These are phyloP conservation scores for Lithophane socia DNA, from an alignment of 2,888 invertebrate species.

Conservation along the genomic window DNA sequence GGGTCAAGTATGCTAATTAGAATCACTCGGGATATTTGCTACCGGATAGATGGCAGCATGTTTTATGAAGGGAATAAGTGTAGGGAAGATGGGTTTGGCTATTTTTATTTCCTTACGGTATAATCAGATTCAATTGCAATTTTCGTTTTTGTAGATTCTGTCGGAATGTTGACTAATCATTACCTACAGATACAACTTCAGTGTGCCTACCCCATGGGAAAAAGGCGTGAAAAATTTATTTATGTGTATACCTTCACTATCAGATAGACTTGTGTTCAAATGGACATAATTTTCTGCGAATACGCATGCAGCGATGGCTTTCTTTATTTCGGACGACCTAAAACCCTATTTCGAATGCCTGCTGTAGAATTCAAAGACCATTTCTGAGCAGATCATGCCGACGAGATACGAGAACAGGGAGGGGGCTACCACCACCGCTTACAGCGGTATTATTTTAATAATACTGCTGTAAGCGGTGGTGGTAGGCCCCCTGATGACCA, in stretches of 20 bases:
- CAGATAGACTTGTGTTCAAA: background rate
- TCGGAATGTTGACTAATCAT: background rate
- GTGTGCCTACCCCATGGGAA: no score
- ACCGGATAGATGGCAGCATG: conserved; percentile 37
- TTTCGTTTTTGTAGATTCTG: background rate
- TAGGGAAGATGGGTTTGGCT: background rate
- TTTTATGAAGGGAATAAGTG: conserved; percentile 30
- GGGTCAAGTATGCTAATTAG: conserved; percentile 66
- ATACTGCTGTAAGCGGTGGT: no score
- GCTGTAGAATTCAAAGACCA: background rate
- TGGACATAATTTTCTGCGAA: background rate
- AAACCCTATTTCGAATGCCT: background rate
- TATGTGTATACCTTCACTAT: background rate
- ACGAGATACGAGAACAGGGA: background rate
- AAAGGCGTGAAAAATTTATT: background rate
- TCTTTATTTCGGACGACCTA: no score
- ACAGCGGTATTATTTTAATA: no score
- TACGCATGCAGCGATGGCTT: background rate
- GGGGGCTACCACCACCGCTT: no score
- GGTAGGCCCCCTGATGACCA: no score
- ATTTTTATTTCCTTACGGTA: no score
- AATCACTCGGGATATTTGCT: conserved; percentile 45
- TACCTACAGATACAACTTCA: background rate
- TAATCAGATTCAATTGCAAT: background rate
- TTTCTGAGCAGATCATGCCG: background rate